Evolutionary conservation across 2,797 vertebrate species (phyloP).

Genomic region (Coregonus sp.): DNA sequence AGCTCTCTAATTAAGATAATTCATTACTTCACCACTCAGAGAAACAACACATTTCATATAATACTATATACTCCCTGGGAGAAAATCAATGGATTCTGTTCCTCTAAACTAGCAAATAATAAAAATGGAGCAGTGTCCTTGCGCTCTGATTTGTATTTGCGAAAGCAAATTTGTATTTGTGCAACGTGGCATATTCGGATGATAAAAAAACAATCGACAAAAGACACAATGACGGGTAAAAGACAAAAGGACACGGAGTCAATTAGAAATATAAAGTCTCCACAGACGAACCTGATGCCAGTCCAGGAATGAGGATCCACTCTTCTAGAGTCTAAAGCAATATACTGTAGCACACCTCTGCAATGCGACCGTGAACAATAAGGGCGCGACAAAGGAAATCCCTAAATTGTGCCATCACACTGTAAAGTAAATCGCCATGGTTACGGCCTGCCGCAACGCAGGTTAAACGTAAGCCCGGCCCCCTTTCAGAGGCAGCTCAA

Average conservation of each 20-base stretch:
- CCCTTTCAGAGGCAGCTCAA: neutral
- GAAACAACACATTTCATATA: neutral
- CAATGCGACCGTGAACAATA: constrained; percentile 34
- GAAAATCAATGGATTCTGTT: constrained; percentile 21
- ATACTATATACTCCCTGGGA: neutral
- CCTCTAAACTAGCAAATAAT: constrained; percentile 8
- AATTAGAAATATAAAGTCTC: neutral
- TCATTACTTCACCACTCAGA: constrained; percentile 17
- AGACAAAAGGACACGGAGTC: neutral
- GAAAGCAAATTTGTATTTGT: neutral
- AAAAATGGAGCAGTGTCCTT: too few relatives aligned
- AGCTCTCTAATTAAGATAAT: constrained; percentile 20
- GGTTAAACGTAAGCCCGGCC: constrained; percentile 25
- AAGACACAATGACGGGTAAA: neutral
- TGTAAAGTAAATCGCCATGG: constrained; percentile 36
- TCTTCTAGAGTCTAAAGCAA: neutral
- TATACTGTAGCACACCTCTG: constrained; percentile 18
- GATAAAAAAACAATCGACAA: constrained; percentile 9
- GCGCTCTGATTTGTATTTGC: neutral
- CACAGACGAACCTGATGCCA: neutral
- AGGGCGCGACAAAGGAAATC: constrained; percentile 11
- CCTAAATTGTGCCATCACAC: constrained; percentile 13
- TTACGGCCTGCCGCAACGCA: constrained; percentile 38
- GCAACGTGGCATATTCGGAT: neutral
- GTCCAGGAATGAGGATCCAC: neutral